These are phyloP conservation scores for Mobula hypostoma DNA, from an alignment of 2,113 vertebrate species.

Conservation along the genomic window DNA sequence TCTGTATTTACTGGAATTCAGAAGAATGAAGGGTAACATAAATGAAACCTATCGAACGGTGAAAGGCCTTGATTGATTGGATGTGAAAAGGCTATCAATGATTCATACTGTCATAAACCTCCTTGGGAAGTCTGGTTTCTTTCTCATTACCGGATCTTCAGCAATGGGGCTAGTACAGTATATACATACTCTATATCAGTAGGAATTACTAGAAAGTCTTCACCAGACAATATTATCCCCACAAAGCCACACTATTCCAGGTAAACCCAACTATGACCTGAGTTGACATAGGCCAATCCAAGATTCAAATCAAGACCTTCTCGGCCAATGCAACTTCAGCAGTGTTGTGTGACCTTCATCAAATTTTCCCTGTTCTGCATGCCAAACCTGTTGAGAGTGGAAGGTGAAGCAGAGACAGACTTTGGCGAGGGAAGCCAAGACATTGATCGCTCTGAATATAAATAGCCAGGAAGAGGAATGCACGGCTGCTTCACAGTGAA, in stretches of 20 bases:
- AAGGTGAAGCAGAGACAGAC: background rate
- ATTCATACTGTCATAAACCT: background rate
- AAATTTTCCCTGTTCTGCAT: background rate
- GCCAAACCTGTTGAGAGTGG: background rate
- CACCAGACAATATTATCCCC: background rate
- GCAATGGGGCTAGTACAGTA: background rate
- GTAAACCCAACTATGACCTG: background rate
- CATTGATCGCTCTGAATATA: background rate
- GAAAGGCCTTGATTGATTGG: too few relatives aligned
- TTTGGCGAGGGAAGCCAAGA: background rate
- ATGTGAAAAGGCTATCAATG: background rate
- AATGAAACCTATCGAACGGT: too few relatives aligned
- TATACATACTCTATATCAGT: background rate
- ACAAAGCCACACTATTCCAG: background rate
- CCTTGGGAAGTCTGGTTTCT: background rate
- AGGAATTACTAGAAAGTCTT: background rate
- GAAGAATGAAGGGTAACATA: too few relatives aligned
- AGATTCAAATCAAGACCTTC: background rate
- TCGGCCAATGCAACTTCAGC: background rate
- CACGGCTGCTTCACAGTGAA: background rate
- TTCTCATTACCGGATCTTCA: background rate
- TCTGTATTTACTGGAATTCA: too few relatives aligned
- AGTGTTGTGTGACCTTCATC: background rate
- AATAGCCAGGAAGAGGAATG: background rate
- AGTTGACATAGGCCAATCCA: background rate